A percentile compares a stretch with the other conserved stretches of the same genome.
phyloP scores from a whole-genome alignment of 2,113 vertebrate species.

The Gopherus evgoodei region DNA sequence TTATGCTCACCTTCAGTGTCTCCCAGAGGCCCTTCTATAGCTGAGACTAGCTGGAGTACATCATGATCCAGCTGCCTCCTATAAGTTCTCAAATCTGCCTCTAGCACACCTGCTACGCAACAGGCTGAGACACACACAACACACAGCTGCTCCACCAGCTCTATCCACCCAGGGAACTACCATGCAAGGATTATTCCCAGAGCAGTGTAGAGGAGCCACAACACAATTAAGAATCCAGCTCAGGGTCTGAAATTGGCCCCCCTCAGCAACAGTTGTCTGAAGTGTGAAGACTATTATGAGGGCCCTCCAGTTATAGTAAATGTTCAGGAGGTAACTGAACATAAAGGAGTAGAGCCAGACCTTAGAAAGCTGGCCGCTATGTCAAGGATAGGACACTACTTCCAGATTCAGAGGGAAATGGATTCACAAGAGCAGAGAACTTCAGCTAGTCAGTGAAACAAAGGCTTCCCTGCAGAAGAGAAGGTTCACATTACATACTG shows the following conservation, averaged over 20 bases:
- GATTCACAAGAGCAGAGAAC: background rate
- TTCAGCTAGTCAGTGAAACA: background rate
- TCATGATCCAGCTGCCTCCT: background rate
- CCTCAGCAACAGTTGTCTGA: background rate
- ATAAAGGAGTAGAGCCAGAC: too few relatives aligned
- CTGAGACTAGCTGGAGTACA: background rate
- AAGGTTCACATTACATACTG: background rate
- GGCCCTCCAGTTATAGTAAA: background rate
- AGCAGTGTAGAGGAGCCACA: background rate
- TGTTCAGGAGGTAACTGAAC: background rate
- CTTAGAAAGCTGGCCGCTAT: background rate
- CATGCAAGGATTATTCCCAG: background rate
- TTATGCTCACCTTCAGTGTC: too few relatives aligned
- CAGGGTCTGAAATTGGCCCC: background rate
- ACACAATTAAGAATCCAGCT: background rate
- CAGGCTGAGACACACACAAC: too few relatives aligned
- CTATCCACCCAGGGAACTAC: background rate
- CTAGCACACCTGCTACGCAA: too few relatives aligned
- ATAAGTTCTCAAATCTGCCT: too few relatives aligned
- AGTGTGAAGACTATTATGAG: background rate
- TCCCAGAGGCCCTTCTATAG: too few relatives aligned
- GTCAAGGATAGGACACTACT: background rate
- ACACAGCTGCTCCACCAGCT: background rate
- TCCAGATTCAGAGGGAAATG: background rate
- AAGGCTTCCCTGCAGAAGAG: background rate